Evolutionary conservation across 2,797 vertebrate species (phyloP), one percentile per base, ranked within the genome.

Genomic region (Schizopygopsis malacanthus): DNA sequence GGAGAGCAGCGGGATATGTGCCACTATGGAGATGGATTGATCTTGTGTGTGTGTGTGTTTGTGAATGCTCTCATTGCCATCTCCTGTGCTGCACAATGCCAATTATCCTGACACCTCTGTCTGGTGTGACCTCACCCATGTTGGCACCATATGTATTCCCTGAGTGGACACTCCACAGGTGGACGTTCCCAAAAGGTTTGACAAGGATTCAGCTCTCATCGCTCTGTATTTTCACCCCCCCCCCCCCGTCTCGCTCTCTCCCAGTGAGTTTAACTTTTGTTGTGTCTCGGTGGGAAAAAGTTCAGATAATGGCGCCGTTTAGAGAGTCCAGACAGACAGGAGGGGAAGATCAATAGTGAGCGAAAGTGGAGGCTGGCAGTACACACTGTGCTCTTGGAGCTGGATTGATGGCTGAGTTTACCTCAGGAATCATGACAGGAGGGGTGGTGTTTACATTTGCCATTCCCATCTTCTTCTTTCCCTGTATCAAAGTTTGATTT

Each of bases 21-120:
- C 39, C 47, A 6, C 50, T 78, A 47, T 87, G 50, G 61, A 87
- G 52, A 84, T 16, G 28, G 41, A 81, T 84, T 87, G 86, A 84
- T 80, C 20, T 9, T 54, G 6, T 54, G 63, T 69, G 61, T 67
- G 76, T 39, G 43, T 41, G 91, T 85, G 88, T 84, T 20, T 89
- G 91, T 90, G 92, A 12, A 50, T 10, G 25, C 65, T 41, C 45
- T 20, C 20, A 15, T 69, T 81, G 78, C 79, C 20, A 76, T 71
- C 61, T 77, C 80, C 67, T 25, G 50, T 43, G 63, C 16, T 25
- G 54, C 76, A 37, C 80, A 65, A 50, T 78, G n/a, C 67, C 69
- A 83, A 87, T 87, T 87, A 87, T 41, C 22, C 47, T 41, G 73
- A 67, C 72, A 67, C 82, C 59, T 84, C 33, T 41, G 61, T 78